Base-by-base conservation (phyloP, 2,888 invertebrate species). In the Drosophila trichaetosa region DNA sequence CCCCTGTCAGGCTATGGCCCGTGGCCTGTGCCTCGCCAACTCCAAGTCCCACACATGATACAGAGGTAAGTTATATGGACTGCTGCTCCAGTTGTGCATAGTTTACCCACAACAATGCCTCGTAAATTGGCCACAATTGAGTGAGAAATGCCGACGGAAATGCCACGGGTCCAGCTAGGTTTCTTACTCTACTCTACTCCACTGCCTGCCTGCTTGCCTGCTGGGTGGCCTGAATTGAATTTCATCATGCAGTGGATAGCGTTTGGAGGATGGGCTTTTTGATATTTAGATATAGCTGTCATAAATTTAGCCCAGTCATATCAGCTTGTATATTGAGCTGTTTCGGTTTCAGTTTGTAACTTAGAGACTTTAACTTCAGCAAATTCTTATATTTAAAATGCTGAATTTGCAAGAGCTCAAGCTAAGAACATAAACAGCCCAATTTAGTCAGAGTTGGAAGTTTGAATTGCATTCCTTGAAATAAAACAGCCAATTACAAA, bases 51-150 rank as follows among this genome's bases (percentile, higher is more conserved):
- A 83, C 83, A 82, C 87, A 86, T 54, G 69, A 33, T 57, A 42
- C 21, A 61, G 68, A 56, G 38, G 63, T 82, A 71, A 79, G 79
- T 85, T 87, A 85, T 84, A 76, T 71, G 63, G 62, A 59, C 6
- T 24, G 34, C 54, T 54, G 36, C 51, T 60, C 70, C 62, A 69
- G 53, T 69, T 61, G 70, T 58, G 56, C 48, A 29, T 52, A 57
- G 64, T 40, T 34, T 63, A 64, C 61, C 59, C 46, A n/a, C 63
- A 57, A 27, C 80, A 83, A 80, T 80, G 83, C 72, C 61, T 73
- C 87, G 71, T 90, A 89, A 90, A 84, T 90, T 90, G 89, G 64
- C 74, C 79, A 73, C 76, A 87, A 89, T 87, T 89, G 84, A 85
- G 79, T 83, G 87, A 72, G 72, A 70, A 84, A 79, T 82, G 79